These are phyloP conservation scores for Polypedilum vanderplanki DNA, from an alignment of 1,140 invertebrate genomes.

Conservation along the genomic window DNA sequence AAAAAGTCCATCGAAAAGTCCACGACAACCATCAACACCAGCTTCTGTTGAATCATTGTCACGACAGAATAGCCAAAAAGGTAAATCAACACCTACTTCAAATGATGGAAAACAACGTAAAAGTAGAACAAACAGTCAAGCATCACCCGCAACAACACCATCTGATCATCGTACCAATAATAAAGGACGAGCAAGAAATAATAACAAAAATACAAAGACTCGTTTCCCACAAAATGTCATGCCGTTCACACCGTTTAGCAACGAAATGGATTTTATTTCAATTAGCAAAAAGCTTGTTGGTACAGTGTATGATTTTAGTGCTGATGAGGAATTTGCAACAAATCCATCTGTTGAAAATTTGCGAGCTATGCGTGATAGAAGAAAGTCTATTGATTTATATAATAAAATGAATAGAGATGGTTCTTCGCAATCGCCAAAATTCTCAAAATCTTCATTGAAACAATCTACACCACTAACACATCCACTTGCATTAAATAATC, in stretches of 20 bases:
- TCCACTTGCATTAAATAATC: constrained; percentile 43
- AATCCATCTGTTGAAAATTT: constrained; percentile 70
- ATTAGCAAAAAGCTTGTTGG: constrained; percentile 72
- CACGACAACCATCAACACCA: constrained; percentile 46
- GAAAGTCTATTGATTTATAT: constrained; percentile 66
- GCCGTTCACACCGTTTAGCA: neutral
- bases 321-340: constrained; percentile 68
- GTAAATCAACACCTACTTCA: constrained; percentile 34
- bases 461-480: constrained; percentile 30
- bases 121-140: constrained; percentile 32
- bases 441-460: constrained; percentile 36
- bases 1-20: constrained; percentile 69
- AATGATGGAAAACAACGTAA: constrained; percentile 32
- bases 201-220: neutral
- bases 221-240: neutral
- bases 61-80: constrained; percentile 35
- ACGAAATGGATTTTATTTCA: constrained; percentile 34
- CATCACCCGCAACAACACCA: neutral
- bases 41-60: neutral
- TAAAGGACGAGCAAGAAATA: neutral
- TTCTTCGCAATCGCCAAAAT: constrained; percentile 51
- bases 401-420: constrained; percentile 50
- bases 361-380: constrained; percentile 68
- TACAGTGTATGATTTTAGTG: constrained; percentile 80
- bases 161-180: neutral